Percentiles rank a stretch among this genome's conserved stretches.
Conservation (phyloP, 2,888 invertebrate species). For the Folsomia candida region DNA sequence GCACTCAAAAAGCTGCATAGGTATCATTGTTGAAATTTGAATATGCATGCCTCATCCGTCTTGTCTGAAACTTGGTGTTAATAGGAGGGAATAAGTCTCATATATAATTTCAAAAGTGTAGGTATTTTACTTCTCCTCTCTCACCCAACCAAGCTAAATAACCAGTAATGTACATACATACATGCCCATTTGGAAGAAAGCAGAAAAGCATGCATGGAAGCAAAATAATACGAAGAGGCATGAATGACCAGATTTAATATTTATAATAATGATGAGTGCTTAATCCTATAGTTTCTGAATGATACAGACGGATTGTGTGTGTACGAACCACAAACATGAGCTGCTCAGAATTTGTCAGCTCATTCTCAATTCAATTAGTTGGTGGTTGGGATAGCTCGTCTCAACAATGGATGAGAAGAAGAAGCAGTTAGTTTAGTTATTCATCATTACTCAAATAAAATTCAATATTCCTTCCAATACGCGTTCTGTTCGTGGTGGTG, state of each 20-base stretch:
- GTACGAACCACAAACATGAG: neutral
- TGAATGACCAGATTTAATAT: neutral
- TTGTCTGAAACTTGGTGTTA: neutral
- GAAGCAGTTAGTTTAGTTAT: neutral
- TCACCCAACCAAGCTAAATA: neutral
- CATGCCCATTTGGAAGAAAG: neutral
- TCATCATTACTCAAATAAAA: neutral
- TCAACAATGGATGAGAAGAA: neutral
- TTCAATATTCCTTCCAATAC: neutral
- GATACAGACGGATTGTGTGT: neutral
- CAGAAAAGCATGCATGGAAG: neutral
- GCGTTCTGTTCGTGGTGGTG: neutral
- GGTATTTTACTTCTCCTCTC: neutral
- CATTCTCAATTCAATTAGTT: constrained; percentile 15
- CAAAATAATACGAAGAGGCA: neutral
- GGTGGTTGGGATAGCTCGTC: neutral
- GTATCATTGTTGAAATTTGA: neutral
- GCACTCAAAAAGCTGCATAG: too few relatives aligned
- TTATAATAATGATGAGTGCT: neutral
- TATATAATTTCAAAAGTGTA: too few relatives aligned
- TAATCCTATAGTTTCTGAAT: neutral
- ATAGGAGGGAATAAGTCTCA: neutral
- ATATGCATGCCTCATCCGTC: neutral
- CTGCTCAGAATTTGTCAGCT: constrained; percentile 9
- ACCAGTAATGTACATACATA: neutral